A percentile compares a stretch with the other conserved stretches of the same genome.
Evolutionary conservation across 1,140 invertebrate species (phyloP).

Genomic region (Semibalanus balanoides): DNA sequence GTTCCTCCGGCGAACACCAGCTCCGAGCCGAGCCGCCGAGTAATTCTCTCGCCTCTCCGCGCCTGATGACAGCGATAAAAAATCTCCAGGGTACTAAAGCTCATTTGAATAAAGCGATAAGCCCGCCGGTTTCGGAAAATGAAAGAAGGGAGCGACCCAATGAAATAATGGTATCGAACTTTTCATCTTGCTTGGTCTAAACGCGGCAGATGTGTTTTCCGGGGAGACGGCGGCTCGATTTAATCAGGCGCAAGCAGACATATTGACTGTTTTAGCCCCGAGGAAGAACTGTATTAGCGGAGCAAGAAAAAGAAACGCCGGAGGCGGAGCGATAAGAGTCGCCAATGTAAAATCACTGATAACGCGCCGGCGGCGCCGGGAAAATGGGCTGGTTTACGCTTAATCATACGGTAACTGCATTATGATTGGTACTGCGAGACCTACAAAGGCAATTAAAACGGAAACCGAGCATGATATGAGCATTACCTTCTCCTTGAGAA

Average conservation of each 20-base stretch:
- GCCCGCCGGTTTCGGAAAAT: background rate
- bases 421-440: too few relatives aligned
- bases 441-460: too few relatives aligned
- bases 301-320: background rate
- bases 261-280: background rate
- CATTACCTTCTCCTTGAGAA: too few relatives aligned
- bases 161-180: background rate
- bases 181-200: background rate
- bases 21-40: background rate
- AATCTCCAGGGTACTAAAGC: conserved; percentile 1
- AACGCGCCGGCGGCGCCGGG: too few relatives aligned
- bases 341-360: too few relatives aligned
- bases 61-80: background rate
- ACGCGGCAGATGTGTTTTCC: background rate
- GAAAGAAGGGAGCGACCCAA: conserved; percentile 1
- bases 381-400: too few relatives aligned
- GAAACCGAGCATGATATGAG: too few relatives aligned
- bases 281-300: background rate
- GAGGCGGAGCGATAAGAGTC: too few relatives aligned
- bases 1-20: background rate
- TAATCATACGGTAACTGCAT: too few relatives aligned
- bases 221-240: background rate
- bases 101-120: conserved; percentile 2
- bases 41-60: background rate
- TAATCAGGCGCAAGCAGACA: background rate